Evolutionary conservation across 2,113 vertebrate species (phyloP), one percentile per base, ranked within the genome.

Genomic region (Synchiropus splendidus): DNA sequence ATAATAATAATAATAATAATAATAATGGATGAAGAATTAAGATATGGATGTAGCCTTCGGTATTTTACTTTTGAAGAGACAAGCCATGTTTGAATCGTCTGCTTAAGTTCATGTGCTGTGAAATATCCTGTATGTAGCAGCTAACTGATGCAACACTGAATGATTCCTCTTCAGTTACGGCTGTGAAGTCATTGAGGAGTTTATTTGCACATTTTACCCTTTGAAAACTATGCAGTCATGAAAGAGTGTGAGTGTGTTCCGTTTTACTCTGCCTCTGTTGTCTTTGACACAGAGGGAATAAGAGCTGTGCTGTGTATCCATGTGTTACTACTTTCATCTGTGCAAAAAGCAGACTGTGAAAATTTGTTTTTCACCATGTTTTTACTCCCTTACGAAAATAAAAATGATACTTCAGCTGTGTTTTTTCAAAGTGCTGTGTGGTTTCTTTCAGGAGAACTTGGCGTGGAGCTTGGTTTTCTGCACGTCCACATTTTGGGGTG

Each of bases 191-290:
- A 49, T 47, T 9, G 13, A 1, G 16, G 46, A 59, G 50, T 56
- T 61, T 6, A 59, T 40, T 67, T 69, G 56, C 67, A 72, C 61
- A 58, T 68, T 74, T 38, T 48, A 15, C 35, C 21, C 38, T 31
- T 34, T 67, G 40, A 66, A 27, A 75, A 72, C 80, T 82, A 77
- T 82, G 80, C 80, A 82, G 78, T 62, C 61, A 59, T 61, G 42
- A 58, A 42, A 53, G 42, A 42, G 58, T 13, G 48, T 46, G 21
- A 27, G 21, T 27, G 21, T 27, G 21, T 27, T 8, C 21, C 8
- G 21, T 27, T 27, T 27, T 4, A 5, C 21, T 27, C 21, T n/a
- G n/a, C n/a, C n/a, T 27, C 8, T 27, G 4, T 27, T 5, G 21
- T 27, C 21, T 27, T 27, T 8, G 21, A 27, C 21, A 27, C 21